These are phyloP conservation scores for Crossaster papposus DNA, from an alignment of 53 echinoderm and acorn worm genomes.

Conservation along the genomic window DNA sequence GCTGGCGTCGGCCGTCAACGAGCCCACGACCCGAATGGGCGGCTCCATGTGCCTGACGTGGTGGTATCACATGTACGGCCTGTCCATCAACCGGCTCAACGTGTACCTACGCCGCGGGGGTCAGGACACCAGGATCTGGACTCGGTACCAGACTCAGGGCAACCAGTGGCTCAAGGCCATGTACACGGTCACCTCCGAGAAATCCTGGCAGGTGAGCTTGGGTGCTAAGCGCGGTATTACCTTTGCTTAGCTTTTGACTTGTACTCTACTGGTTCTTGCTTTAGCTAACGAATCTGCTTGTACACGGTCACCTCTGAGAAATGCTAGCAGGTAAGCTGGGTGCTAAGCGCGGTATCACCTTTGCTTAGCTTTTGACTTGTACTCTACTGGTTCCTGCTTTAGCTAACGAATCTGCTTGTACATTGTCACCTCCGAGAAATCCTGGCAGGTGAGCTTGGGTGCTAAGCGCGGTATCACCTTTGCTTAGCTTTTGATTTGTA, in stretches of 20 bases:
- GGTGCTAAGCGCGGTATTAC: background rate
- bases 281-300: too few species aligned
- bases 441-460: conserved; percentile 55
- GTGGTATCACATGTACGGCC: conserved; percentile 96
- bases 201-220: conserved; percentile 59
- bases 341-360: too few species aligned
- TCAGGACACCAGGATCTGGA: conserved; percentile 66
- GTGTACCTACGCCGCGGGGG: conserved; percentile 54
- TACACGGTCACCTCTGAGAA: too few species aligned
- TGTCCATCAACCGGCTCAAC: conserved; percentile 78
- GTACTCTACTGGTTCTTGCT: too few species aligned
- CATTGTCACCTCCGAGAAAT: conserved; percentile 35
- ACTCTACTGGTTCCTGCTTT: too few species aligned
- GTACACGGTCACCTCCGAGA: conserved; percentile 38
- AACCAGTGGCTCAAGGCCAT: conserved; percentile 48
- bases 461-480: background rate
- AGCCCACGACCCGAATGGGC: conserved; percentile 50
- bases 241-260: too few species aligned
- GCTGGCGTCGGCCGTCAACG: conserved; percentile 51
- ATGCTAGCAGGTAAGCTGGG: too few species aligned
- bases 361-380: too few species aligned
- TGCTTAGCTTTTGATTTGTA: too few species aligned
- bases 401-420: too few species aligned
- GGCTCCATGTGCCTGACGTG: conserved; percentile 70
- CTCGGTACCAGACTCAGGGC: conserved; percentile 58